phyloP scores from a whole-genome alignment of 2,888 invertebrate genomes.

The Athalia rosae region DNA sequence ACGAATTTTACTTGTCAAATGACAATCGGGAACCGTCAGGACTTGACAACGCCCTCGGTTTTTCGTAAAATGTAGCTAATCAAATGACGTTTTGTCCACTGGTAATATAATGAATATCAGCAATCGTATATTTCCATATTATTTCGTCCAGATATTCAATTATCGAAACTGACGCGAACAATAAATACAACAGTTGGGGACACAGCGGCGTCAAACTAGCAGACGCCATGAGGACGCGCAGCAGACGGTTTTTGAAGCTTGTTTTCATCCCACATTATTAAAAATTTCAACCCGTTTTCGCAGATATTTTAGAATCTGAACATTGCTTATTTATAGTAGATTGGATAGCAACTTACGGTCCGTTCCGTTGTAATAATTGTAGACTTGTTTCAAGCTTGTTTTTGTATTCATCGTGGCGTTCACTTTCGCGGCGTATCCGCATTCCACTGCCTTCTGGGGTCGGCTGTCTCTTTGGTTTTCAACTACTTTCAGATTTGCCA shows the following conservation, averaged over 20 bases:
- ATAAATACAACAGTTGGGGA: constrained; percentile 37
- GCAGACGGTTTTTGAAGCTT: constrained; percentile 70
- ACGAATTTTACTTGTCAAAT: constrained; percentile 44
- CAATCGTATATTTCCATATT: background rate
- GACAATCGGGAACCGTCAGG: constrained; percentile 44
- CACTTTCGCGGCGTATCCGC: constrained; percentile 63
- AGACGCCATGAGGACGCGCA: constrained; percentile 73
- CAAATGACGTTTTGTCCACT: background rate
- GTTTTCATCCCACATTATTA: constrained; percentile 44
- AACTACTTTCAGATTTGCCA: background rate
- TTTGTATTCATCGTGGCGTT: constrained; percentile 64
- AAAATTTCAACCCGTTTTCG: constrained; percentile 4
- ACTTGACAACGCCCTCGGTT: constrained; percentile 50
- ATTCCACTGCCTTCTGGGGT: constrained; percentile 63
- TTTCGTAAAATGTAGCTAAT: constrained; percentile 48
- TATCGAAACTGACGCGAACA: background rate
- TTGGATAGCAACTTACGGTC: constrained; percentile 50
- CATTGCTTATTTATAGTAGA: background rate
- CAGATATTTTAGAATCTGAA: background rate
- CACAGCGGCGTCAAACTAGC: constrained; percentile 68
- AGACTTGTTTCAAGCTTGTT: constrained; percentile 60
- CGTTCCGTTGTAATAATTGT: constrained; percentile 63
- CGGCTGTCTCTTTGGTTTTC: background rate
- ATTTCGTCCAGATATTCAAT: constrained; percentile 1
- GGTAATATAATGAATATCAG: background rate